These are phyloP conservation scores for Drosophila pseudoobscura DNA, from an alignment of 1,140 invertebrate genomes.

Conservation along the genomic window DNA sequence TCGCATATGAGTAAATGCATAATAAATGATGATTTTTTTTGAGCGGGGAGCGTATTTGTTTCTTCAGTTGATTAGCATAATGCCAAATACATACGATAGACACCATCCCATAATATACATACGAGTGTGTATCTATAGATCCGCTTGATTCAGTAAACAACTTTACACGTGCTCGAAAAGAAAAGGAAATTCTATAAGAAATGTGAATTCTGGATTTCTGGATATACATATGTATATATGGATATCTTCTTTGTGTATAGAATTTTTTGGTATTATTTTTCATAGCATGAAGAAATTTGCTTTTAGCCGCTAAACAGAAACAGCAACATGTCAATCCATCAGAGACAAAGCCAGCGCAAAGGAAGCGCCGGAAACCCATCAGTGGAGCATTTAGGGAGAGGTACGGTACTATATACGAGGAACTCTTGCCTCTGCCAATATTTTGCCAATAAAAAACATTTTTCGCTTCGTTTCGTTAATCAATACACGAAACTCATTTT, in stretches of 20 bases:
- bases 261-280: conserved; percentile 5
- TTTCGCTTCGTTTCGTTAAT: conserved; percentile 70
- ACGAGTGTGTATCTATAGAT: conserved; percentile 9
- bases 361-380: conserved; percentile 33
- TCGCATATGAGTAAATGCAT: conserved; percentile 70
- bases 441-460: conserved; percentile 69
- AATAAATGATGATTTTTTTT: conserved; percentile 61
- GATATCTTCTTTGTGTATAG: conserved; percentile 21
- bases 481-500: conserved; percentile 53
- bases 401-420: background rate
- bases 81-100: conserved; percentile 32
- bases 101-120: background rate
- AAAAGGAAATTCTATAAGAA: conserved; percentile 22
- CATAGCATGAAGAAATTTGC: background rate
- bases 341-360: conserved; percentile 19
- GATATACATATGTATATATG: background rate
- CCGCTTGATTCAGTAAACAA: conserved; percentile 25
- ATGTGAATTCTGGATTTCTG: conserved; percentile 20
- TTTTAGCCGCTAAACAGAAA: conserved; percentile 17
- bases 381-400: background rate
- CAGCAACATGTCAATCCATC: conserved; percentile 50
- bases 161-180: conserved; percentile 40
- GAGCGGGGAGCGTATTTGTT: conserved; percentile 20
- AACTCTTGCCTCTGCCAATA: conserved; percentile 41
- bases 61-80: conserved; percentile 61